Conservation (phyloP, 30 jellyfish, hydroid and myxozoan species). For the Aurelia coerulea region DNA sequence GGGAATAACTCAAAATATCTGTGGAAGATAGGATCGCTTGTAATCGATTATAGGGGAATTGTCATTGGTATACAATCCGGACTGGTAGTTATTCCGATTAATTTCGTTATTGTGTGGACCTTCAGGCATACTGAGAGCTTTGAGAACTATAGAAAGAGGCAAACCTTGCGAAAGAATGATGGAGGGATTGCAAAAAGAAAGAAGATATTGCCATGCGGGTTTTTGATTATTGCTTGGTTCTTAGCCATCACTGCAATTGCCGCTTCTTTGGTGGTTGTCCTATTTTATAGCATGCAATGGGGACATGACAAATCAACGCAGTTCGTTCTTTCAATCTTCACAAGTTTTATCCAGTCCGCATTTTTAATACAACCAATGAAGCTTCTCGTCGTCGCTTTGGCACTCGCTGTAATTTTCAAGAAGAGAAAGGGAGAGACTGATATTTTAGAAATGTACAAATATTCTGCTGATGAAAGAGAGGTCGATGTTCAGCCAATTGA, state of each 20-base stretch:
- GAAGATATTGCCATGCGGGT: conserved; percentile 45
- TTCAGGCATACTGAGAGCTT: conserved; percentile 64
- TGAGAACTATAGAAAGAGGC: conserved; percentile 17
- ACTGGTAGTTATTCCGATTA: conserved; percentile 74
- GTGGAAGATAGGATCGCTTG: conserved; percentile 74
- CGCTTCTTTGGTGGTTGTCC: conserved; percentile 56
- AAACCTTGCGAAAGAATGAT: neutral
- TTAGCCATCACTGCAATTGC: conserved; percentile 27
- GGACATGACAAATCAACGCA: conserved; percentile 74
- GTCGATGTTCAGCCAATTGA: conserved; percentile 7
- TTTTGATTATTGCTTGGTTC: conserved; percentile 53
- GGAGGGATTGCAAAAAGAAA: conserved; percentile 18
- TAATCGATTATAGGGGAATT: conserved; percentile 65
- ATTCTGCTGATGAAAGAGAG: conserved; percentile 34
- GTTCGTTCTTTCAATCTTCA: conserved; percentile 71
- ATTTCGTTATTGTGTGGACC: conserved; percentile 54
- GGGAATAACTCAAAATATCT: conserved; percentile 62
- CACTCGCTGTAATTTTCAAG: conserved; percentile 62
- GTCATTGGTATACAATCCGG: conserved; percentile 80
- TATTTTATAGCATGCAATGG: conserved; percentile 90
- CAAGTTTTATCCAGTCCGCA: conserved; percentile 80
- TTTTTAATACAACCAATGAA: conserved; percentile 80
- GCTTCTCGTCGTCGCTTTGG: conserved; percentile 64
- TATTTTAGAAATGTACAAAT: conserved; percentile 45
- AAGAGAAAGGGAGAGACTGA: conserved; percentile 49